phyloP scores from a whole-genome alignment of 2,888 invertebrate genomes.

The Pseudococcus longispinus region DNA sequence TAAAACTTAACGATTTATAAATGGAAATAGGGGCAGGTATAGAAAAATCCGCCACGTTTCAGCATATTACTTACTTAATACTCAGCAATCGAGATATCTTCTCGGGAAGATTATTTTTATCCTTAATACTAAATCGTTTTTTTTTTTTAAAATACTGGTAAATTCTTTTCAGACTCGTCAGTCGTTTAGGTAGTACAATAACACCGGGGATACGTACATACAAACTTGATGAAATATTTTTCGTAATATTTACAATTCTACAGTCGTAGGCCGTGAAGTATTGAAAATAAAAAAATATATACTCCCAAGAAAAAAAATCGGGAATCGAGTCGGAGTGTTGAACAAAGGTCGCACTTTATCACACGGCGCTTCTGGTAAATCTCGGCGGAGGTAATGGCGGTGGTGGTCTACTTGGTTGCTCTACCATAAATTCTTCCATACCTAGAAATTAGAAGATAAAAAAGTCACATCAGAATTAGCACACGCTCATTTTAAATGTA shows the following conservation, averaged over 20 bases:
- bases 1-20: neutral
- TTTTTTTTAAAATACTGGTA: conserved; percentile 22
- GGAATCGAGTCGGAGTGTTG: neutral
- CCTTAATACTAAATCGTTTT: conserved; percentile 18
- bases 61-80: neutral
- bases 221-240: conserved; percentile 30
- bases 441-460: conserved; percentile 13
- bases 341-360: conserved; percentile 43
- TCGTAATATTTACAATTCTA: conserved; percentile 30
- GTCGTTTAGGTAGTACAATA: conserved; percentile 1
- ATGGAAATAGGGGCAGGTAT: neutral
- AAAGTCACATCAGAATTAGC: neutral
- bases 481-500: neutral
- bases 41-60: neutral
- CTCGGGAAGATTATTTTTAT: conserved; percentile 1
- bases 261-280: conserved; percentile 34
- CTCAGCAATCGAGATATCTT: neutral
- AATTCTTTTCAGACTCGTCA: conserved; percentile 23
- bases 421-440: conserved; percentile 58
- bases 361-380: conserved; percentile 56
- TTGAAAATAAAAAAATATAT: conserved; percentile 26
- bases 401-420: conserved; percentile 57
- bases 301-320: neutral
- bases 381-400: conserved; percentile 58
- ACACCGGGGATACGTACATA: neutral